A percentile compares a stretch with the other conserved stretches of the same genome.
Conservation (phyloP, 2,888 invertebrate genomes). For the Zaprionus lineosus region DNA sequence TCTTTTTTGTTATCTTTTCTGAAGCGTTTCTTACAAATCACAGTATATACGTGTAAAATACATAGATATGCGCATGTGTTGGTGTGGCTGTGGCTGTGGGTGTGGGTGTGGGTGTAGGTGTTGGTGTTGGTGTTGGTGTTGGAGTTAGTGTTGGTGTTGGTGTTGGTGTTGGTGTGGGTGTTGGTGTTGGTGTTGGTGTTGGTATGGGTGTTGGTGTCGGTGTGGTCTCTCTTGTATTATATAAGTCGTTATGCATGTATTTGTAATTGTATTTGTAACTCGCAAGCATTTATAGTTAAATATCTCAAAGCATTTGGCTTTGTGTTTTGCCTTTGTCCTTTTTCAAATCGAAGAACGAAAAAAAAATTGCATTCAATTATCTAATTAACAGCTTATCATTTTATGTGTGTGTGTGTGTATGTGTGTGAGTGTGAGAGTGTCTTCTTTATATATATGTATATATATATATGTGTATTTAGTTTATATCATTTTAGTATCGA, state of each 20-base stretch:
- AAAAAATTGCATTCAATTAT: conserved; percentile 61
- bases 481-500: conserved; percentile 16
- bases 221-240: conserved; percentile 31
- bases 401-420: conserved; percentile 16
- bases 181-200: conserved; percentile 33
- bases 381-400: conserved; percentile 74
- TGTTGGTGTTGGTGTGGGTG: conserved; percentile 30
- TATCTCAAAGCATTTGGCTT: conserved; percentile 49
- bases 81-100: conserved; percentile 29
- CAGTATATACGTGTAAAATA: conserved; percentile 78
- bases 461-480: conserved; percentile 3
- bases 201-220: conserved; percentile 28
- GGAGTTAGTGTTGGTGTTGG: conserved; percentile 32
- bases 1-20: conserved; percentile 37
- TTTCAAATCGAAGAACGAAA: neutral
- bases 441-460: conserved; percentile 13
- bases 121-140: conserved; percentile 29
- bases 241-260: conserved; percentile 20
- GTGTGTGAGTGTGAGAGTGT: too few species aligned
- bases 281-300: conserved; percentile 66
- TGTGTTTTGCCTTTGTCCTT: conserved; percentile 30
- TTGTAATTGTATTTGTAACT: conserved; percentile 42
- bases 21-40: conserved; percentile 77
- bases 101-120: conserved; percentile 31
- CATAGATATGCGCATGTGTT: conserved; percentile 59